Conservation (phyloP, 2,113 vertebrate species). For the Lanius collurio region DNA sequence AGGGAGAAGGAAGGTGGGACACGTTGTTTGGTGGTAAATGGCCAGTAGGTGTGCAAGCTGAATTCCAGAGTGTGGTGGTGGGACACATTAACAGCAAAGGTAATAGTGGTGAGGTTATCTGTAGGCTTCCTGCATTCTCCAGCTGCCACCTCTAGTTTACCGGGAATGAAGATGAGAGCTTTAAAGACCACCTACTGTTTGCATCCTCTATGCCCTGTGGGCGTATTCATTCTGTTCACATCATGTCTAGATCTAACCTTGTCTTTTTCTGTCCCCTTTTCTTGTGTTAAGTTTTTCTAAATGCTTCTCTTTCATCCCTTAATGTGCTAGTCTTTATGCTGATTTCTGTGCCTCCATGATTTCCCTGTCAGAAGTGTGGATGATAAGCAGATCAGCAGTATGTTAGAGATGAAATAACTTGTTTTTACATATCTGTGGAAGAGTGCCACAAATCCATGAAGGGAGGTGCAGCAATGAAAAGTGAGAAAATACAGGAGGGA, state of each 20-base stretch:
- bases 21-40: background rate
- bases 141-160: constrained; percentile 12
- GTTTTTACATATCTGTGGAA: background rate
- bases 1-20: background rate
- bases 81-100: background rate
- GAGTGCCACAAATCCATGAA: background rate
- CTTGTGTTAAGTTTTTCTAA: constrained; percentile 18
- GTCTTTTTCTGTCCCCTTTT: constrained; percentile 35
- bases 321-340: background rate
- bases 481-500: background rate
- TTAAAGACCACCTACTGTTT: constrained; percentile 29
- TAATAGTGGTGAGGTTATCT: background rate
- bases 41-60: background rate
- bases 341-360: background rate
- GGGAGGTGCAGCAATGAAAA: background rate
- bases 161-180: background rate
- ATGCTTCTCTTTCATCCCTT: constrained; percentile 2
- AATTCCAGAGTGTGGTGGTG: background rate
- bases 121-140: background rate
- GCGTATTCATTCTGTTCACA: background rate
- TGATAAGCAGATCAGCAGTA: background rate
- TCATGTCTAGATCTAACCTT: constrained; percentile 29
- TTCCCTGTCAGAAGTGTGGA: background rate
- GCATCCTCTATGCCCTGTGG: background rate
- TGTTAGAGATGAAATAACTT: background rate